A percentile compares a stretch with the other conserved stretches of the same genome.
phyloP scores from a whole-genome alignment of 92 coral and sea anemone species.

The Phymanthus crucifer region DNA sequence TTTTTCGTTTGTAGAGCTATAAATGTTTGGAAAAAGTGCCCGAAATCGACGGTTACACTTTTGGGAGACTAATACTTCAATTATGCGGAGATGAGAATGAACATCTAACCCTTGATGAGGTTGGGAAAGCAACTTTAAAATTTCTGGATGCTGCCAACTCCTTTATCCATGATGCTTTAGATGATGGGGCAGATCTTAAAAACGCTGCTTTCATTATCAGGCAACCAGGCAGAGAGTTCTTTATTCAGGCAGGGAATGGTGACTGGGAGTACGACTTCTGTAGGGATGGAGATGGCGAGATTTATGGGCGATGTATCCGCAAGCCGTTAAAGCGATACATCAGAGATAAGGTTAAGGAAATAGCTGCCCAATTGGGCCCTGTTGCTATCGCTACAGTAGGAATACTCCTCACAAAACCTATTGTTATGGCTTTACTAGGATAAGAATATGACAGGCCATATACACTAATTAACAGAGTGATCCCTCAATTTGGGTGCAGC shows the following conservation, averaged over 20 bases:
- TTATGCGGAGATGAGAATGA: slow-evolving; percentile 35
- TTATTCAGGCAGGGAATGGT: slow-evolving; percentile 26
- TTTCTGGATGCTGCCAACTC: slow-evolving; percentile 21
- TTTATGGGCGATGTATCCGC: slow-evolving; percentile 41
- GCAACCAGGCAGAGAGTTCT: slow-evolving; percentile 31
- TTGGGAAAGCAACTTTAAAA: slow-evolving; percentile 8
- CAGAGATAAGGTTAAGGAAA: background rate
- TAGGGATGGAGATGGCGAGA: slow-evolving; percentile 23
- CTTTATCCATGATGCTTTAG: slow-evolving; percentile 28
- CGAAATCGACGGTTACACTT: slow-evolving; percentile 14
- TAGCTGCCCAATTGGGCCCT: background rate
- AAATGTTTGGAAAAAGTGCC: background rate
- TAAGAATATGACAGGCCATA: no score
- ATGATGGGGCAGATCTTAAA: slow-evolving; percentile 26
- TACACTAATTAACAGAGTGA: no score
- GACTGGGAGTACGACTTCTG: slow-evolving; percentile 37
- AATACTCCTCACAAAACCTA: background rate
- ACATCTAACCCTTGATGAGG: slow-evolving; percentile 12
- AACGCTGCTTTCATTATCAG: slow-evolving; percentile 33
- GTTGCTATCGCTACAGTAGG: background rate
- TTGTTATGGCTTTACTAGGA: background rate
- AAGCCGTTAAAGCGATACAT: slow-evolving; percentile 18
- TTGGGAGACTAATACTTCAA: slow-evolving; percentile 12
- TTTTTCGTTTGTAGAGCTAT: background rate
- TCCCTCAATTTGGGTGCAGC: no score